phyloP scores from a whole-genome alignment of 53 echinoderm and acorn worm species.

The Patiria pectinifera region DNA sequence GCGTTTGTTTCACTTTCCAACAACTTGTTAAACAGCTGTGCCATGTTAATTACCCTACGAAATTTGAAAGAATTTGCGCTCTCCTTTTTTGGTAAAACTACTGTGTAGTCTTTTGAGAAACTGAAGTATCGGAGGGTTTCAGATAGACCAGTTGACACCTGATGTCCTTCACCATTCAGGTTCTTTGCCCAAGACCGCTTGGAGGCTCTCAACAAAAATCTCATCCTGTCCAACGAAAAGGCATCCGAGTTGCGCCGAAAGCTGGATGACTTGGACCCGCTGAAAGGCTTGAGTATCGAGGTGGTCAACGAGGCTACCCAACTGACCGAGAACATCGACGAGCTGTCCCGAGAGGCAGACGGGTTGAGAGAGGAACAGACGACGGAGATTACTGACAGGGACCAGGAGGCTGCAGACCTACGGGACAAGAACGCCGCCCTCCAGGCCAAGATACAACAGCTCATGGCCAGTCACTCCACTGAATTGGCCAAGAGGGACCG shows the following conservation, averaged over 20 bases:
- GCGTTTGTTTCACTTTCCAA: no score
- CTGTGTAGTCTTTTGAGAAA: no score
- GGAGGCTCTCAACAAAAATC: not conserved
- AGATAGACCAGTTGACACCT: not conserved
- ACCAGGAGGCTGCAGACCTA: not conserved
- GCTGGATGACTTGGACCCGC: conserved; percentile 19
- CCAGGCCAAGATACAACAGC: not conserved
- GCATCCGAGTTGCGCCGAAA: not conserved
- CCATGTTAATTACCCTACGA: no score
- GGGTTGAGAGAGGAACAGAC: not conserved
- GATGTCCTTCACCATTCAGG: not conserved
- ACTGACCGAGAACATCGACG: not conserved
- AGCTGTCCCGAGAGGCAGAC: not conserved
- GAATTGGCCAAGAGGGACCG: not conserved
- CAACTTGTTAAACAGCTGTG: no score
- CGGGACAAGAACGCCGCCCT: not conserved
- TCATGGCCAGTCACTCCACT: not conserved
- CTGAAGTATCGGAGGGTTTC: no score
- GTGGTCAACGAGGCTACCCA: not conserved
- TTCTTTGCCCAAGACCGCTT: not conserved
- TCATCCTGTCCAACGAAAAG: conserved; percentile 6
- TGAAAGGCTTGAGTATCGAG: not conserved
- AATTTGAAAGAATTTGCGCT: no score
- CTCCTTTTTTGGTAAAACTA: no score
- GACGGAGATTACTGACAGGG: not conserved